phyloP scores from a whole-genome alignment of 2,888 invertebrate genomes.

The Pollenia angustigena region DNA sequence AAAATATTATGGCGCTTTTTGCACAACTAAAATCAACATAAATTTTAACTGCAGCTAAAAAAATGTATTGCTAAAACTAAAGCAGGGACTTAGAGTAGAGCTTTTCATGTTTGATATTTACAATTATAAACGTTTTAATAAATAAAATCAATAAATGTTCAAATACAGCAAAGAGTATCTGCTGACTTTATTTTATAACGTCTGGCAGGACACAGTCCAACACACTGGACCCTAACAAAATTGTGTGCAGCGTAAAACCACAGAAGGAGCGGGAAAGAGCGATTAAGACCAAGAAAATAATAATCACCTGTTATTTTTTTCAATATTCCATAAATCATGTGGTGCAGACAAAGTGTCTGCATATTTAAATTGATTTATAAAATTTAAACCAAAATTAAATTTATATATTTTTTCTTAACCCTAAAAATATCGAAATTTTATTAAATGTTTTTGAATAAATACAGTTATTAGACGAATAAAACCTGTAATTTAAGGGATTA shows the following conservation, averaged over 20 bases:
- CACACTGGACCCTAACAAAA: no score
- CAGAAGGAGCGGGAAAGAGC: no score
- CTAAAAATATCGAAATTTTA: conserved; percentile 1
- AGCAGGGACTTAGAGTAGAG: conserved; percentile 9
- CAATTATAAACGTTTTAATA: no score
- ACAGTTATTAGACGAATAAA: conserved; percentile 33
- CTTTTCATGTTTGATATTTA: background rate
- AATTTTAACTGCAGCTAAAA: conserved; percentile 9
- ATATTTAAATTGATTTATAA: conserved; percentile 63
- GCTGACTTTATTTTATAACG: no score
- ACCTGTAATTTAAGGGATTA: conserved; percentile 10
- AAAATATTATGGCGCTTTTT: conserved; percentile 69
- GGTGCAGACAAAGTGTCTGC: conserved; percentile 66
- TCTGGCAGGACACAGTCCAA: background rate
- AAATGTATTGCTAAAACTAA: background rate
- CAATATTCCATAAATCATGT: conserved; percentile 67
- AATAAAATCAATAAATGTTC: background rate
- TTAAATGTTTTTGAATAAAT: conserved; percentile 39
- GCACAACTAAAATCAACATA: conserved; percentile 35
- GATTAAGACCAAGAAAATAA: conserved; percentile 30
- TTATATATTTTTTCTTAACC: conserved; percentile 1
- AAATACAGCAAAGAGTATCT: no score
- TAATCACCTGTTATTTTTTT: conserved; percentile 67
- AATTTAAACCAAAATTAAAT: conserved; percentile 39
- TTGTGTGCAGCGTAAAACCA: background rate